Evolutionary conservation across 2,888 invertebrate species (phyloP).

Genomic region (Zaprionus obscuricornis): DNA sequence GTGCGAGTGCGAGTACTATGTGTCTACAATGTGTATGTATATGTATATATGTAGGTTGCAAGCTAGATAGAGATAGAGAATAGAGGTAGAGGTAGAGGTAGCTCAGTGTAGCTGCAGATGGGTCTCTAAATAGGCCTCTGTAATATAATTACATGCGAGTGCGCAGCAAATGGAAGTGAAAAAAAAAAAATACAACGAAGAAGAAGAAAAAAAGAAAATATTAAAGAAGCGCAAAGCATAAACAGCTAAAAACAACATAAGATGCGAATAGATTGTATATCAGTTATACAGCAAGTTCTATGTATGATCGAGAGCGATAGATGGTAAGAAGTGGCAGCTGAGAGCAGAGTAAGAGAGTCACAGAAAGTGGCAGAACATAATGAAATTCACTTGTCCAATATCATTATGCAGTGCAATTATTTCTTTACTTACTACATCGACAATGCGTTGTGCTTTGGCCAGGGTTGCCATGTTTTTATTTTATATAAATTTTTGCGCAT

Average conservation of each 20-base stretch:
- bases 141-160: conserved; percentile 71
- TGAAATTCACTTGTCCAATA: conserved; percentile 66
- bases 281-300: background rate
- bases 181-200: conserved; percentile 37
- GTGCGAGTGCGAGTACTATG: too few species aligned
- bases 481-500: conserved; percentile 51
- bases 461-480: conserved; percentile 50
- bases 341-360: too few species aligned
- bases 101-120: conserved; percentile 23
- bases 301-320: too few species aligned
- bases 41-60: too few species aligned
- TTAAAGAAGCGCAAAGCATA: conserved; percentile 49
- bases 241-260: conserved; percentile 40
- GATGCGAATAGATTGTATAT: conserved; percentile 22
- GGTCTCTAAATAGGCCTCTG: conserved; percentile 59
- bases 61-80: too few species aligned
- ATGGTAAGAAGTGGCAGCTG: too few species aligned
- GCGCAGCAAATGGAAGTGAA: too few species aligned
- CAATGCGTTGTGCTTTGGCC: conserved; percentile 2
- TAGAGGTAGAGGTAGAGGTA: too few species aligned
- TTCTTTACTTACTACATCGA: conserved; percentile 8
- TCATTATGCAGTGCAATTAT: conserved; percentile 64
- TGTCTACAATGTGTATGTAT: too few species aligned
- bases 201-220: conserved; percentile 39
- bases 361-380: conserved; percentile 48